Base-by-base conservation (phyloP, 1,140 invertebrate species). In the Leptopilina clavipes region DNA sequence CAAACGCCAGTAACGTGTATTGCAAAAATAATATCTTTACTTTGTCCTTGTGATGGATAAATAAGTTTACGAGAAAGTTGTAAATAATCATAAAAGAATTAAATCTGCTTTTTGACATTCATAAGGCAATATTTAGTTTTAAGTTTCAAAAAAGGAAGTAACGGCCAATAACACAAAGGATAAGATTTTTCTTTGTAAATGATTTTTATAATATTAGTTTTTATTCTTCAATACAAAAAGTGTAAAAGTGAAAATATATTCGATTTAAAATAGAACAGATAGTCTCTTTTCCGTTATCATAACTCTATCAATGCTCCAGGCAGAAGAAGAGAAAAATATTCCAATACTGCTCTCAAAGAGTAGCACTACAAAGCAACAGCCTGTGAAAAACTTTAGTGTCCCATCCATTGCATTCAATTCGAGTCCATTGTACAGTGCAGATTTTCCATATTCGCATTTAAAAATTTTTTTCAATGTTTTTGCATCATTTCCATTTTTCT, bases 261-360 rank as follows among this genome's bases (percentile, higher is more conserved):
- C 19, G 56, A 59, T 31, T 25, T 59, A 22, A 59, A 59, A 25
- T 25, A 59, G 22, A 59, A 12, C 56, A 14, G 56, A 59, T 14
- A 59, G 56, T 12, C 22, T 59, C 56, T 59, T 59, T 59, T 22
- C 19, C 18, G 9, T 19, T 59, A 25, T 59, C 54, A 59, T 59
- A 59, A 48, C 45, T 48, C 45, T 14, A 48, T 48, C 45, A 59
- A 59, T 59, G 54, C 54, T 59, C 18, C 1, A 59, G 54, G 54
- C 18, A 59, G 17, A 10, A 19, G 1, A 18, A 22, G 54, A 18
- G 19, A 19, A 59, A 59, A 59, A 59, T 59, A 59, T 59, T 59
- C 54, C 54, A 59, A 59, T 18, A 18, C 18, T 22, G 8, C 54
- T 59, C 19, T 59, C 54, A 59, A 59, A 59, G 54, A 59, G 19